Evolutionary conservation across 2,797 vertebrate species (phyloP), one percentile per base, ranked within the genome.

Genomic region (Neosilurus hyrtlii): DNA sequence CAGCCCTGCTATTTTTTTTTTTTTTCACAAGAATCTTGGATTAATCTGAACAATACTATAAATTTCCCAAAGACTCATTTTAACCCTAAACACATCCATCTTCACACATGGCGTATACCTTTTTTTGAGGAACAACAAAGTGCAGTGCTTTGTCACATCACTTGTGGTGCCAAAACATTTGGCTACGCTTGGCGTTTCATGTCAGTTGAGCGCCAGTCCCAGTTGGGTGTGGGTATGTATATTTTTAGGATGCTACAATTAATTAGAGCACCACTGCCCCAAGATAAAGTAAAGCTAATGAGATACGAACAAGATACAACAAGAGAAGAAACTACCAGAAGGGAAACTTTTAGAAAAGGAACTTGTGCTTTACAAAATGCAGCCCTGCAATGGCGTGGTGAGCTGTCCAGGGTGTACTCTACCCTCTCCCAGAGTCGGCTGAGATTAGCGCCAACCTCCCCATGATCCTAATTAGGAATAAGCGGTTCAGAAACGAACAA

Each of bases 241-340:
- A 86, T 85, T 86, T 86, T 88, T 88, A 82, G 87, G 73, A 86
- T 75, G 26, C 63, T 49, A 66, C 74, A 79, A 81, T 85, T 86
- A 88, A 86, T 82, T 86, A 52, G 62, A 59, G 73, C 68, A 51
- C 35, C 8, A 87, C 71, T 79, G 86, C 84, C 86, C 82, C 54
- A 66, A 87, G 87, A 86, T 78, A 84, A 76, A 84, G 62, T 24
- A 16, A 12, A 79, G 51, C 78, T 87, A 88, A 88, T 87, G 84
- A 87, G 86, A 83, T 80, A 78, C 57, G 83, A 86, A 57, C 80
- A 82, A 87, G 66, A 84, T 18, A 82, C 79, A 74, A 57, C 72
- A 74, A 71, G 52, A 43, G 15, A 12, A 35, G 35, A 79, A 79
- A 80, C 56, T 54, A 57, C 51, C n/a, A 73, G 35, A 70, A 68